A percentile compares a stretch with the other conserved stretches of the same genome.
Evolutionary conservation across 2,888 invertebrate species (phyloP).

Genomic region (Ophion ventricosus): DNA sequence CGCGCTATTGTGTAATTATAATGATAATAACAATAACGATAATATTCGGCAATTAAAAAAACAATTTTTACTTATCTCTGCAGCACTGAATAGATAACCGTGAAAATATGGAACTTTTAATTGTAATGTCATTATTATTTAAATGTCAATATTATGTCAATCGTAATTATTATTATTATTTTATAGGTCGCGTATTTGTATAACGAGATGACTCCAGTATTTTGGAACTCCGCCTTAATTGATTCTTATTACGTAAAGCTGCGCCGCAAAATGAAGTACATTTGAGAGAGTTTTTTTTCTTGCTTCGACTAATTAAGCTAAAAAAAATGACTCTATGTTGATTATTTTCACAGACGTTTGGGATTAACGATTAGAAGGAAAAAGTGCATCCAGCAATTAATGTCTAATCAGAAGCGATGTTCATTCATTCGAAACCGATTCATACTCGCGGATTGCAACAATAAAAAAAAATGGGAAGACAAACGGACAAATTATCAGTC

Average conservation of each 20-base stretch:
- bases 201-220: too few species aligned
- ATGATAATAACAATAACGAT: not conserved
- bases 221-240: too few species aligned
- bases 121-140: too few species aligned
- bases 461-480: slow-evolving; percentile 9
- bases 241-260: not conserved
- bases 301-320: not conserved
- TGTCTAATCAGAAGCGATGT: slow-evolving; percentile 17
- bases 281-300: not conserved
- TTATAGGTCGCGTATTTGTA: too few species aligned
- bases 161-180: too few species aligned
- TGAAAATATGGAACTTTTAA: not conserved
- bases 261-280: not conserved
- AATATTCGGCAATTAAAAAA: not conserved
- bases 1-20: not conserved
- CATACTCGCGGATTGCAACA: slow-evolving; percentile 13
- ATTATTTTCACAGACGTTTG: not conserved
- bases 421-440: slow-evolving; percentile 39
- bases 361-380: slow-evolving; percentile 13
- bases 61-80: not conserved
- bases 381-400: slow-evolving; percentile 3
- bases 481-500: slow-evolving; percentile 20
- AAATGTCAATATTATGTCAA: not conserved
- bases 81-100: not conserved
- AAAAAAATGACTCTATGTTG: not conserved